Evolutionary conservation across 2,888 invertebrate species (phyloP), one percentile per base, ranked within the genome.

Genomic region (Apamea anceps): DNA sequence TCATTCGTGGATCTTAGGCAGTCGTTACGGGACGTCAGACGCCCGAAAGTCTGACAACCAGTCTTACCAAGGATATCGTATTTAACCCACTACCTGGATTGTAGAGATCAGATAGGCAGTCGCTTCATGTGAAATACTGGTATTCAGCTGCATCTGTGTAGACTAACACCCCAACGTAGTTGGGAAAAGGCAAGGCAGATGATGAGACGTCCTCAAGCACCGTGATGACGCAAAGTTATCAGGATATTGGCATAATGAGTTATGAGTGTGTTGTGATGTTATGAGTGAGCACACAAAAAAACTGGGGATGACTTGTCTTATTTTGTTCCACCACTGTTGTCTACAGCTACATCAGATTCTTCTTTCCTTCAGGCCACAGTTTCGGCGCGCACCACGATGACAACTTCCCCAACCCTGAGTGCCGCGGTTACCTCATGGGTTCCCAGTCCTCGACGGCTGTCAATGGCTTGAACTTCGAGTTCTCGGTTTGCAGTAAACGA

Each of bases 301-400:
- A 42, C 42, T 7, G 48, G 5, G 15, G 48, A 4, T 15, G 62
- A 63, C 28, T 21, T 32, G 54, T 32, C 2, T 37, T 37, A 10
- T 37, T 71, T 54, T 32, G 8, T 25, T 70, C 51, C 25, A 51
- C 32, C 25, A 25, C 25, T 8, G 4, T 32, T 13, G 2, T 54
- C 54, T 15, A 25, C 21, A 32, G 21, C 37, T 37, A 37, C 8
- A 67, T 66, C 67, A 42, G 25, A 8, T 42, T 67, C 42, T 54
- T 51, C 51, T n/a, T 3, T 15, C 12, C 10, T 12, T 2, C 88
- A 96, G 97, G 97, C 0, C 97, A 97, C 90, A 97, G 97, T 90
- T 97, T 97, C 85, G 97, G 97, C 4, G 96, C 97, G 0, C 95
- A 96, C 82, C 97, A 97, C 90, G 97, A 97, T 88, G 96, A 96